Percentiles rank a stretch among this genome's conserved stretches.
Conservation (phyloP, 2,113 vertebrate genomes). For the Chaetorhynchus papuensis region DNA sequence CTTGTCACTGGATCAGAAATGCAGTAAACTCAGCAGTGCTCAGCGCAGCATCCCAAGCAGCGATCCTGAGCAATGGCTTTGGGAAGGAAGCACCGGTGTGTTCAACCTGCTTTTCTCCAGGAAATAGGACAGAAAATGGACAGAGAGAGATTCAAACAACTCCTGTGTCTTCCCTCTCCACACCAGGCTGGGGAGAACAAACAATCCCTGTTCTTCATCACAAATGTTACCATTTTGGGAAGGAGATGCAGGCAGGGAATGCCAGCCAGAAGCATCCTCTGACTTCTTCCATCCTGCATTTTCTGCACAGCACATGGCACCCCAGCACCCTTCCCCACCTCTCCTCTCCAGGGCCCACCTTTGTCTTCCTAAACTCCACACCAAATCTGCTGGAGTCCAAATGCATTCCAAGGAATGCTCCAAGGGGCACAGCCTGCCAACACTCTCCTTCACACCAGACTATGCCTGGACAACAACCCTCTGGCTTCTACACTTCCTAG, state of each 20-base stretch:
- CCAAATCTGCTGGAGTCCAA: background rate
- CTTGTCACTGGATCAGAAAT: background rate
- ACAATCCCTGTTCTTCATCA: background rate
- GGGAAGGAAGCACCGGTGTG: background rate
- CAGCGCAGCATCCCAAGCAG: background rate
- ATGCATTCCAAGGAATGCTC: background rate
- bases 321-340: background rate
- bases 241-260: background rate
- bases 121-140: background rate
- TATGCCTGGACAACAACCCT: background rate
- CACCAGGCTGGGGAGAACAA: accelerated
- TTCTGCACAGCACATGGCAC: background rate
- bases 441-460: background rate
- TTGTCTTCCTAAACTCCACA: background rate
- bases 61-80: accelerated
- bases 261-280: background rate
- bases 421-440: background rate
- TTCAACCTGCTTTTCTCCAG: background rate
- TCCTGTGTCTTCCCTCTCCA: background rate
- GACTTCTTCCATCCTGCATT: background rate
- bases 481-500: background rate
- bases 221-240: background rate
- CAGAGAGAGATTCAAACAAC: background rate
- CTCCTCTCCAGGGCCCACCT: background rate
- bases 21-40: background rate